These are phyloP conservation scores for Bettongia penicillata DNA, from an alignment of 2,113 vertebrate species.

Conservation along the genomic window DNA sequence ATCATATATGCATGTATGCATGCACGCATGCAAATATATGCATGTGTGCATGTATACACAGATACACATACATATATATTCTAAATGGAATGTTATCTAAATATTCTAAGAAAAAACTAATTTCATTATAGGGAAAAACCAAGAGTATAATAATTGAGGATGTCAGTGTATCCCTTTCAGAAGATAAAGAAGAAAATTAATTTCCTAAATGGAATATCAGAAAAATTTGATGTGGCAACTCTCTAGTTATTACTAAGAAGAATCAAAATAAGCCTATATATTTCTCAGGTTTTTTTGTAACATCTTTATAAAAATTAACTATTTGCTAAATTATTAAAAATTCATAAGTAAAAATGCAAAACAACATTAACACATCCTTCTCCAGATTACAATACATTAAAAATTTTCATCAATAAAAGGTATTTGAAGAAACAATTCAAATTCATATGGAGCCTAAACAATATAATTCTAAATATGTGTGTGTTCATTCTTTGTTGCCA, in stretches of 20 bases:
- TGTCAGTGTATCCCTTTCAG: not conserved
- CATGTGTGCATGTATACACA: too few relatives aligned
- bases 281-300: not conserved
- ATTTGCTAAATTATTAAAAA: not conserved
- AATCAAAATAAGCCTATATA: not conserved
- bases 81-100: too few relatives aligned
- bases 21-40: too few relatives aligned
- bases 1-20: too few relatives aligned
- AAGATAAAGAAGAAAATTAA: not conserved
- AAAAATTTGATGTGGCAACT: not conserved
- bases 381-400: not conserved
- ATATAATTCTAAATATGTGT: not conserved
- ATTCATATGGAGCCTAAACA: not conserved
- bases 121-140: not conserved
- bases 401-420: not conserved
- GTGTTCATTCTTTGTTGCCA: too few relatives aligned
- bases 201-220: not conserved
- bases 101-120: not conserved
- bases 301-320: not conserved
- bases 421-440: not conserved
- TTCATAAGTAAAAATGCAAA: not conserved
- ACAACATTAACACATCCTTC: not conserved
- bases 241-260: not conserved
- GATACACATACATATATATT: too few relatives aligned
- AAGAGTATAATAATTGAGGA: not conserved